A percentile compares a stretch with the other conserved stretches of the same genome.
Conservation (phyloP, 2,888 invertebrate species). For the Orthosia cruda region DNA sequence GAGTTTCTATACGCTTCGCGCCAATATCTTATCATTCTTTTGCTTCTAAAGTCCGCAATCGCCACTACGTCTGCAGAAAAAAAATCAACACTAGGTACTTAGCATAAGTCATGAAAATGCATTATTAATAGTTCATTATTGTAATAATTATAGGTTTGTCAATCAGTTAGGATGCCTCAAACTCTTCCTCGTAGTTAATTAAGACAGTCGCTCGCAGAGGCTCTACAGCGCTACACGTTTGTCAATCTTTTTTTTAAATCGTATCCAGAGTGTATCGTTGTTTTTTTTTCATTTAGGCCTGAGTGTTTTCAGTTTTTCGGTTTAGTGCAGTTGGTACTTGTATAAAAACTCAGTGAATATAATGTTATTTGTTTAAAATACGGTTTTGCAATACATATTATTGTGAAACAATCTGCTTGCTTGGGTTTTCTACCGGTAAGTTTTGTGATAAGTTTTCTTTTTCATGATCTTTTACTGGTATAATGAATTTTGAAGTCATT, state of each 20-base stretch:
- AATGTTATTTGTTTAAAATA: constrained; percentile 1
- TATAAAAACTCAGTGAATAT: constrained; percentile 32
- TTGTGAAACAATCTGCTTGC: constrained; percentile 39
- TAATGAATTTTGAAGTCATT: not conserved
- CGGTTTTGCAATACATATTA: constrained; percentile 29
- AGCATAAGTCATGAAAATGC: constrained; percentile 18
- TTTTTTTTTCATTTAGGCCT: constrained; percentile 19
- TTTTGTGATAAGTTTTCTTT: constrained; percentile 25
- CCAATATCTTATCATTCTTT: constrained; percentile 4
- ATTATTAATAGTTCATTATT: constrained; percentile 22
- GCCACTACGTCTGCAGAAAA: constrained; percentile 3
- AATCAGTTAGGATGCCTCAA: constrained; percentile 11
- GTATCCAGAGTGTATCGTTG: constrained; percentile 15
- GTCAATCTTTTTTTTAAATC: constrained; percentile 21
- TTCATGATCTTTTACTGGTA: not conserved
- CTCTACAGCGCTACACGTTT: constrained; percentile 58
- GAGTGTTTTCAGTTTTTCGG: constrained; percentile 25
- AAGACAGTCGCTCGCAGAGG: constrained; percentile 63
- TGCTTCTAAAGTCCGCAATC: not conserved
- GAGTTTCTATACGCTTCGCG: constrained; percentile 2
- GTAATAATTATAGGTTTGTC: constrained; percentile 29
- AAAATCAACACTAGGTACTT: not conserved
- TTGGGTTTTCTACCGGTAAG: constrained; percentile 51
- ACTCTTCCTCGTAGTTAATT: constrained; percentile 37
- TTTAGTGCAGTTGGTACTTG: constrained; percentile 33